Base-by-base conservation (phyloP, 2,888 invertebrate species). In the Epicampocera succincta region DNA sequence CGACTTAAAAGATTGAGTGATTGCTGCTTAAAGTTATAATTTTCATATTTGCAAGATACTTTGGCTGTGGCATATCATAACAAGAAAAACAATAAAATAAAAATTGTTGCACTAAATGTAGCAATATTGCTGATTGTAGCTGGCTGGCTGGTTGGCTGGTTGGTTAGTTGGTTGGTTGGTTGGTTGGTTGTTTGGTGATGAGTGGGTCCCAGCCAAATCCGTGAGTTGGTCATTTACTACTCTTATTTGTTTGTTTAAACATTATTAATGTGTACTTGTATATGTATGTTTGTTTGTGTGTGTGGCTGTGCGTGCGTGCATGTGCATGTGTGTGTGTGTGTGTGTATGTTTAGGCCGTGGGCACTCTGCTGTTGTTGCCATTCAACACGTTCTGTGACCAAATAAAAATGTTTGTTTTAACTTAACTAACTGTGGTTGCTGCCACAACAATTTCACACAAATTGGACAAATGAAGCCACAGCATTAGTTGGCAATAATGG, bases 21-120 rank as follows among this genome's bases (percentile, higher is more conserved):
- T 90, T 90, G 90, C 89, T 90, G 90, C 88, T 88, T 86, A 88
- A 89, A 90, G 89, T 89, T 90, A 90, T 90, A 90, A 90, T 90
- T 90, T 90, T 90, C 90, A 90, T 89, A 90, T 90, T 90, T 89
- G 88, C 86, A 71, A 87, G 85, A 79, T 85, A 83, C 74, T 80
- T 74, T 69, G 44, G 77, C 58, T 73, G 61, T 61, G 29, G 61
- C 13, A 72, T 46, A 68, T 61, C 44, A 73, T 42, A 71, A 33
- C 48, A 48, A 61, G 44, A 58, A 44, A 42, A 54, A 63, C 58
- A 56, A 42, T 68, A 60, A 17, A 33, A 46, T 54, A 19, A 52
- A 58, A 42, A 38, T 42, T 40, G 8, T 42, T 40, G 17, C 38
- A 46, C 58, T 50, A 50, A 69, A 46, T 69, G 52, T 54, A 56